Percentiles rank a stretch among this genome's conserved stretches.
Evolutionary conservation across 2,113 vertebrate genomes (phyloP).

Genomic region (Fulica atra): DNA sequence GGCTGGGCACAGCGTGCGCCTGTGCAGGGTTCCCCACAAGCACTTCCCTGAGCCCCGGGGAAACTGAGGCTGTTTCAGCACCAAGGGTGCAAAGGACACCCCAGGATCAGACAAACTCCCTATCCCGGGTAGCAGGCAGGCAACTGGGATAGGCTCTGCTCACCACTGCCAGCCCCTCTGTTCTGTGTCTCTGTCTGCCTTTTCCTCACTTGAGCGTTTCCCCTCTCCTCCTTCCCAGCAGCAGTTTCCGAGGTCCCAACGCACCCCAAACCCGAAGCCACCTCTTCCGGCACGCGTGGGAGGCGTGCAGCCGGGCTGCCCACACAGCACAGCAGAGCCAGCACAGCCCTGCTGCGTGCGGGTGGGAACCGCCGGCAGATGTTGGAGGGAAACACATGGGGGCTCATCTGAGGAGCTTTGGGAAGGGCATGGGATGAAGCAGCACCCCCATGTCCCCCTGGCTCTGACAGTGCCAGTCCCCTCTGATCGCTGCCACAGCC

Average conservation of each 20-base stretch:
- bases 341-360: background rate
- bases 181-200: background rate
- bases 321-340: background rate
- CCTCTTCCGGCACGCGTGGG: background rate
- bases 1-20: background rate
- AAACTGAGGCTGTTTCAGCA: background rate
- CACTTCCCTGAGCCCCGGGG: background rate
- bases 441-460: rapidly evolving
- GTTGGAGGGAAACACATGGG: background rate
- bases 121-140: rapidly evolving
- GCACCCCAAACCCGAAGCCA: background rate
- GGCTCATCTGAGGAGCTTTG: background rate
- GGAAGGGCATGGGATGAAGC: rapidly evolving
- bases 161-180: background rate
- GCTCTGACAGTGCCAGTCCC: rapidly evolving
- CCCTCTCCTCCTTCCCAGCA: background rate
- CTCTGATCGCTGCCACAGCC: background rate
- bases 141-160: background rate
- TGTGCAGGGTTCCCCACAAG: background rate
- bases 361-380: background rate
- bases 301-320: background rate
- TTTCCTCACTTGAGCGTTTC: background rate
- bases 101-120: background rate
- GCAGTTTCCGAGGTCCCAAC: background rate
- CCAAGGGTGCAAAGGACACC: background rate